A percentile compares a stretch with the other conserved stretches of the same genome.
Evolutionary conservation across 92 coral and sea anemone species (phyloP).

Genomic region (Porites evermanni): DNA sequence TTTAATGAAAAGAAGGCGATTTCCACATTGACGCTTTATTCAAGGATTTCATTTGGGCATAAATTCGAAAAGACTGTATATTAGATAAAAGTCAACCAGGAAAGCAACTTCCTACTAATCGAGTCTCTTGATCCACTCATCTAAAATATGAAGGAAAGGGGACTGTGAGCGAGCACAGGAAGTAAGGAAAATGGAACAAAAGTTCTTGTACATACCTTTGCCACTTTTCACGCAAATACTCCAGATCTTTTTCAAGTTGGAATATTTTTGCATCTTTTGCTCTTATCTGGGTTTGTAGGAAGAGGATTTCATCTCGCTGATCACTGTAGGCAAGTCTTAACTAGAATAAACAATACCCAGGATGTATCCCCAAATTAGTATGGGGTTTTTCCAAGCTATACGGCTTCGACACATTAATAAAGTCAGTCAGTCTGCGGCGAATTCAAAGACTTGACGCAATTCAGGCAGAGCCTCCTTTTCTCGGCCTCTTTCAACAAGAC

Average conservation of each 20-base stretch:
- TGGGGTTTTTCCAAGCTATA: neutral
- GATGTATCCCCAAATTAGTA: neutral
- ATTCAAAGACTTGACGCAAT: too few relatives aligned
- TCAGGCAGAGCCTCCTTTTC: too few relatives aligned
- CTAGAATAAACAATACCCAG: conserved; percentile 25
- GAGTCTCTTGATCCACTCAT: too few relatives aligned
- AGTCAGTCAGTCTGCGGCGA: neutral
- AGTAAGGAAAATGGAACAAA: neutral
- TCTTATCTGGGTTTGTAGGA: conserved; percentile 73
- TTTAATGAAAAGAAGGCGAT: too few relatives aligned
- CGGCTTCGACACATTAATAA: neutral
- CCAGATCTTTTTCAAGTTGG: conserved; percentile 73
- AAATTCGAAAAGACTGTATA: too few relatives aligned
- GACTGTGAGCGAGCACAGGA: neutral
- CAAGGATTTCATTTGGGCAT: too few relatives aligned
- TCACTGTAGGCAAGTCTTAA: conserved; percentile 81
- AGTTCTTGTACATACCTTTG: conserved; percentile 22
- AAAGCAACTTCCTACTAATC: too few relatives aligned
- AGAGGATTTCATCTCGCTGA: conserved; percentile 76
- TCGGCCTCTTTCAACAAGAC: too few relatives aligned
- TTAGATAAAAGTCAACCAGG: too few relatives aligned
- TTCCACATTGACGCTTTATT: too few relatives aligned
- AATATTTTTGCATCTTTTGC: conserved; percentile 74
- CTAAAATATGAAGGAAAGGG: too few relatives aligned
- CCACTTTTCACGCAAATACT: conserved; percentile 63